Evolutionary conservation across 2,113 vertebrate genomes (phyloP), one percentile per base, ranked within the genome.

Genomic region (Telmatochromis sp.): DNA sequence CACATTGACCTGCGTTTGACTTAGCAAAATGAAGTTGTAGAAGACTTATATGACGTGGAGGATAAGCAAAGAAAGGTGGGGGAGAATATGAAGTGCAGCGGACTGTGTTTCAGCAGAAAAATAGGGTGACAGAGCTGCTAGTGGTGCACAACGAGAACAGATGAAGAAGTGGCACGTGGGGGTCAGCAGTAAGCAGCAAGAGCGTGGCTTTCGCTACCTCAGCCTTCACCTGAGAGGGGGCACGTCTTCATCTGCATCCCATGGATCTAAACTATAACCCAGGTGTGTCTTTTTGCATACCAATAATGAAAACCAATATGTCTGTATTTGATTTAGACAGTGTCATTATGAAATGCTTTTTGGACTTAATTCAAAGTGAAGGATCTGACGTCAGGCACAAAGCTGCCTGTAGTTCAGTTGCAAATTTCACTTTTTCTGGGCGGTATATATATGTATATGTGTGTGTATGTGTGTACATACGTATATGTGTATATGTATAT

Each of bases 241-340:
- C 63, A 60, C 83, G 9, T 90, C 83, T 85, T 87, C 89, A 28
- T 60, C 91, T 85, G 85, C 81, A 81, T 88, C 84, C 81, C 81
- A 96, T 96, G 95, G 95, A 96, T 90, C 89, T 95, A 85, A 95
- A 96, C 95, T 95, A 80, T 90, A 95, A 95, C 88, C 93, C 95
- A 97, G 96, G 96, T 97, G 95, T 93, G 96, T 94, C 86, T 88
- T 78, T 92, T 68, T 86, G 55, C 42, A 84, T 42, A 80, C 63
- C 81, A 65, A 82, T 42, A 58, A 82, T 81, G 28, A 53, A 90
- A 80, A 81, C 73, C 68, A 70, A 83, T 83, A 83, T 19, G 6
- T 42, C 40, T 86, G 53, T 70, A 45, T 85, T 68, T 70, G 55
- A 35, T 84, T 73, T 57, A 84, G 80, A 84, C 40, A 7, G 35